These are phyloP conservation scores for Periophthalmus magnuspinnatus DNA, from an alignment of 2,797 vertebrate genomes.

Conservation along the genomic window DNA sequence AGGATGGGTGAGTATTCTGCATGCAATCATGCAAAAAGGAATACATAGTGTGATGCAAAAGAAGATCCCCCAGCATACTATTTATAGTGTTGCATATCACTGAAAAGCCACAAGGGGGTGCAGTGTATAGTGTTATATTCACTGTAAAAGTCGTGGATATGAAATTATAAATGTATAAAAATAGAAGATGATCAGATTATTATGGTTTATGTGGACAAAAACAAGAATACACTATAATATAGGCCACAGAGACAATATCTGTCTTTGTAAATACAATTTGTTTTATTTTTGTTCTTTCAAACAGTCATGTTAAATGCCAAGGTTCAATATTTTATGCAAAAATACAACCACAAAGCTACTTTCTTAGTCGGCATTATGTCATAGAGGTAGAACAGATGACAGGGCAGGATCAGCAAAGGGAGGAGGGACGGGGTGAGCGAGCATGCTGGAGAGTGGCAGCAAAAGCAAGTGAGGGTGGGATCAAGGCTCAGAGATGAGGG, in stretches of 20 bases:
- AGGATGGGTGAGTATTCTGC: conserved; percentile 88
- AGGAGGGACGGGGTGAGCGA: conserved; percentile 17
- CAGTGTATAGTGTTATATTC: conserved; percentile 29
- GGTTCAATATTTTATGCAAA: conserved; percentile 13
- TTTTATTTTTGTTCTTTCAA: not conserved
- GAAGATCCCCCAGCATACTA: not conserved
- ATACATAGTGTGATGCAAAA: not conserved
- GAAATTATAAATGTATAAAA: not conserved
- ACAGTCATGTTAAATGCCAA: conserved; percentile 2
- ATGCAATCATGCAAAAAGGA: not conserved
- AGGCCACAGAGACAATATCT: not conserved
- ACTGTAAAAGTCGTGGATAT: not conserved
- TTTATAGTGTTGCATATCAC: not conserved
- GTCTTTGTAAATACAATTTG: not conserved
- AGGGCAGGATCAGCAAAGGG: conserved; percentile 35
- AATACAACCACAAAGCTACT: conserved; percentile 39
- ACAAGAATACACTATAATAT: not conserved
- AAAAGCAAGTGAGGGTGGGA: conserved; percentile 35
- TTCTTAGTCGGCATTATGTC: conserved; percentile 54
- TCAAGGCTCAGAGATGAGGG: conserved; percentile 30
- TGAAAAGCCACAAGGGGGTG: conserved; percentile 49
- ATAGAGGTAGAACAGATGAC: conserved; percentile 53
- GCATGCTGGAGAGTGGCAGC: conserved; percentile 15
- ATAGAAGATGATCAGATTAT: not conserved
- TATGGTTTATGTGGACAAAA: not conserved